Base-by-base conservation (phyloP, 2,113 vertebrate genomes). In the Pristiophorus japonicus region DNA sequence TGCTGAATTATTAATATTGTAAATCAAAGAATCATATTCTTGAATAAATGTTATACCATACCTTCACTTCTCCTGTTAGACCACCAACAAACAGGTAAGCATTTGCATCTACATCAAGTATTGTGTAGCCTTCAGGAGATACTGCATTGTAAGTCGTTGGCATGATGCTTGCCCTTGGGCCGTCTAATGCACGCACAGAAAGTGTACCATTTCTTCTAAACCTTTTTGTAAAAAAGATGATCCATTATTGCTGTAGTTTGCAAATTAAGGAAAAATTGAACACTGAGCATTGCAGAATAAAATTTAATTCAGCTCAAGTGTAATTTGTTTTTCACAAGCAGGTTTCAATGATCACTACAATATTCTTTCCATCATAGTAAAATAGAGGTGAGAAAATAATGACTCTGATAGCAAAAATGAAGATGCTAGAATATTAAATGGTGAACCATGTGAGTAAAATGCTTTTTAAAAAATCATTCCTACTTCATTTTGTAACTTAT, bases 41-140 rank as follows among this genome's bases (percentile, higher is more conserved):
- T 96, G 78, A 88, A 38, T 59, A 94, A 94, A 34, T 73, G 18
- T 65, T 45, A 66, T 94, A n/a, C 38, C 7, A 96, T 97, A 99
- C 99, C 98, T 99, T 99, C 96, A 99, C 96, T 95, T 98, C 98
- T 95, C 97, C 98, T 87, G 98, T 97, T 96, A 99, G 98, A 65
- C 99, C 99, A 65, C 99, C 99, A 20, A 99, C 99, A 96, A 99
- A 99, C n/a, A 99, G 97, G 97, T 99, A 97, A 34, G 99, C 99
- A 22, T 99, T 98, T 95, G 98, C 98, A 96, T 99, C 99, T 10
- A 99, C 99, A 93, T 99, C 99, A 96, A 99, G 97, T 96, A 99
- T 99, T 4, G 98, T 99, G 95, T 97, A 99, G 55, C 98, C 97
- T 6, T 98, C 97, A 11, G 99, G 99, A 0, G 99, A 98, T 1